Evolutionary conservation across 64 coral and sea anemone species (phyloP).

Genomic region (Porites lutea): DNA sequence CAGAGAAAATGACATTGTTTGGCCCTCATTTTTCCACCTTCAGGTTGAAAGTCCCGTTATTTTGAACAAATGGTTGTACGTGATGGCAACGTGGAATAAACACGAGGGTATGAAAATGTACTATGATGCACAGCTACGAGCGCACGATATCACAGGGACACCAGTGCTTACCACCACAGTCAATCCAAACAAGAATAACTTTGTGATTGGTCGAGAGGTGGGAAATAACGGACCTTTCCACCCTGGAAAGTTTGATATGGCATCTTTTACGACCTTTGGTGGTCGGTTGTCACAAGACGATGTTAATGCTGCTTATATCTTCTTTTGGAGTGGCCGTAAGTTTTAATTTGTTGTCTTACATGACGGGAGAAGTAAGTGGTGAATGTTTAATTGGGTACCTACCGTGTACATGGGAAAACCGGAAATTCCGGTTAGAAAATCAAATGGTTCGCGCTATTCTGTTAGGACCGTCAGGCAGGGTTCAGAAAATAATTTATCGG

Average conservation of each 20-base stretch:
- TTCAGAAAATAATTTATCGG: too few species aligned
- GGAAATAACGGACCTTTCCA: constrained; percentile 75
- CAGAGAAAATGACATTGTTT: not conserved
- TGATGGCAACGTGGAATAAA: constrained; percentile 85
- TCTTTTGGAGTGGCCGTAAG: constrained; percentile 91
- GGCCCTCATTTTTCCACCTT: not conserved
- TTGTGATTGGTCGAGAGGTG: constrained; percentile 78
- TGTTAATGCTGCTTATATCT: constrained; percentile 83
- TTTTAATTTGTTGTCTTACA: not conserved
- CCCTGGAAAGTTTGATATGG: constrained; percentile 57
- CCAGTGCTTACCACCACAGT: constrained; percentile 62
- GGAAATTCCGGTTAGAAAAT: too few species aligned
- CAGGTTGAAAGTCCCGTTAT: constrained; percentile 58
- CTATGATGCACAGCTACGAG: constrained; percentile 56
- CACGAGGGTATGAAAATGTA: constrained; percentile 82
- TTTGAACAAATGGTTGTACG: constrained; percentile 73
- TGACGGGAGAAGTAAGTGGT: too few species aligned
- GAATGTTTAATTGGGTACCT: not conserved
- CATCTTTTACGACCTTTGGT: constrained; percentile 84
- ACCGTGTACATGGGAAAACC: too few species aligned
- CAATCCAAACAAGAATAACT: constrained; percentile 55
- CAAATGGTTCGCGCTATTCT: too few species aligned
- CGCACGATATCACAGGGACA: constrained; percentile 73
- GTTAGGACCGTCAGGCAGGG: too few species aligned
- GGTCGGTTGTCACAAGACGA: constrained; percentile 73